These are phyloP conservation scores for Brachionus sp. DNA, from an alignment of 1,140 invertebrate species.

Conservation along the genomic window DNA sequence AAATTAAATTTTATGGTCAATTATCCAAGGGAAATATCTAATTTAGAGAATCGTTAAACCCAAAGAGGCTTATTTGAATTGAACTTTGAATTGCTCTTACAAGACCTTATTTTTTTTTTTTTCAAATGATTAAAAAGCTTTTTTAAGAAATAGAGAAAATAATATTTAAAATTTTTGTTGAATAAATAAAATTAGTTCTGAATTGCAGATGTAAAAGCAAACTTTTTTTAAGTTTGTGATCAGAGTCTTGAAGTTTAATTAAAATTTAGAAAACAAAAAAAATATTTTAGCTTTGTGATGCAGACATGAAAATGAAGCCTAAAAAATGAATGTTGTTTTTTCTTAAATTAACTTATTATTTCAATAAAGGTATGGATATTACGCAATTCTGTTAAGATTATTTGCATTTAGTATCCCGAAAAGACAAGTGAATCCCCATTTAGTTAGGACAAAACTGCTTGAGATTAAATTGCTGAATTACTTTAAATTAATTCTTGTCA, in stretches of 20 bases:
- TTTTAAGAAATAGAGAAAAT: neutral
- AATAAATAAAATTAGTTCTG: neutral
- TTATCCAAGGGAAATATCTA: neutral
- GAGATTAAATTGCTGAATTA: neutral
- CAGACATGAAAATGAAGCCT: neutral
- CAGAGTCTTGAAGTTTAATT: too few relatives aligned
- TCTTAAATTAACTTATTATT: neutral
- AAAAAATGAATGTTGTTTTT: neutral
- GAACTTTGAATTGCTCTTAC: neutral
- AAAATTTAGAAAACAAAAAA: neutral
- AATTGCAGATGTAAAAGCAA: too few relatives aligned
- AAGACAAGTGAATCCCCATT: neutral
- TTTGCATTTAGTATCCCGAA: neutral
- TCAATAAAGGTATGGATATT: neutral
- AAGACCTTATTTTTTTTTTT: neutral
- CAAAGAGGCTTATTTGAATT: neutral
- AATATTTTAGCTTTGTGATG: neutral
- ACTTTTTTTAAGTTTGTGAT: too few relatives aligned
- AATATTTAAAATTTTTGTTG: neutral
- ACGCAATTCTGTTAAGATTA: neutral
- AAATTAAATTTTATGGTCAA: neutral
- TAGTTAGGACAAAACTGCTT: neutral
- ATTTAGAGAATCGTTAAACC: neutral
- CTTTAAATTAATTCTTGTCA: neutral
- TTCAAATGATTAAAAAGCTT: neutral